phyloP scores from a whole-genome alignment of 2,888 invertebrate genomes.

The Rhamnusium bicolor region DNA sequence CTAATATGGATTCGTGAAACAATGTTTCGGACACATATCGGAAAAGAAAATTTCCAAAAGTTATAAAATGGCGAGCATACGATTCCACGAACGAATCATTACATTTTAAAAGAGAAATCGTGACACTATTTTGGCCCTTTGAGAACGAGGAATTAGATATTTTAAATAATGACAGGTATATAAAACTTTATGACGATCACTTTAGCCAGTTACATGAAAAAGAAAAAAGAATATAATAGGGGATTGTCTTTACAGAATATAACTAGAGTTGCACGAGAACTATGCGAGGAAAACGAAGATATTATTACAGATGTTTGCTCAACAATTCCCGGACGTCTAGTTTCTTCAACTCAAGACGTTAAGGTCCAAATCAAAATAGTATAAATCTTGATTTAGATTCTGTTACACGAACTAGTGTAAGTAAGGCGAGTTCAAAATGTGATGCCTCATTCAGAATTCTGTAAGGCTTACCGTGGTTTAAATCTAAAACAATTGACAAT shows the following conservation, averaged over 20 bases:
- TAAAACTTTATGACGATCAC: slow-evolving; percentile 20
- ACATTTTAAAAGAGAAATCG: slow-evolving; percentile 31
- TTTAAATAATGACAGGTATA: slow-evolving; percentile 27
- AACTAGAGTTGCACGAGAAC: neutral
- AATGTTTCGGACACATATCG: too few relatives aligned
- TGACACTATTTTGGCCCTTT: slow-evolving; percentile 14
- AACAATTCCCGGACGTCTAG: too few relatives aligned
- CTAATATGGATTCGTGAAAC: too few relatives aligned
- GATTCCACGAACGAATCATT: neutral
- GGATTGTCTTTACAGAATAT: neutral
- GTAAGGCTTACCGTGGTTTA: neutral
- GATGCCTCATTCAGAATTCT: neutral
- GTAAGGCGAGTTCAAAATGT: neutral
- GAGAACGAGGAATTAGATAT: slow-evolving; percentile 34
- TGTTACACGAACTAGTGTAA: too few relatives aligned
- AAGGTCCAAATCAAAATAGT: too few relatives aligned
- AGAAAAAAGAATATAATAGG: neutral
- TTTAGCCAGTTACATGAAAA: neutral
- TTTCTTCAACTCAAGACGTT: too few relatives aligned
- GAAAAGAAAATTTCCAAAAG: neutral
- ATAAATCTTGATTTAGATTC: too few relatives aligned
- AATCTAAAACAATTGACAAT: neutral
- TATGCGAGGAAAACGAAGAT: too few relatives aligned
- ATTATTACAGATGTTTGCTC: too few relatives aligned
- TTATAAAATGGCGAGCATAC: slow-evolving; percentile 11